Base-by-base conservation (phyloP, 2,888 invertebrate genomes). In the Yponomeuta malinellus region DNA sequence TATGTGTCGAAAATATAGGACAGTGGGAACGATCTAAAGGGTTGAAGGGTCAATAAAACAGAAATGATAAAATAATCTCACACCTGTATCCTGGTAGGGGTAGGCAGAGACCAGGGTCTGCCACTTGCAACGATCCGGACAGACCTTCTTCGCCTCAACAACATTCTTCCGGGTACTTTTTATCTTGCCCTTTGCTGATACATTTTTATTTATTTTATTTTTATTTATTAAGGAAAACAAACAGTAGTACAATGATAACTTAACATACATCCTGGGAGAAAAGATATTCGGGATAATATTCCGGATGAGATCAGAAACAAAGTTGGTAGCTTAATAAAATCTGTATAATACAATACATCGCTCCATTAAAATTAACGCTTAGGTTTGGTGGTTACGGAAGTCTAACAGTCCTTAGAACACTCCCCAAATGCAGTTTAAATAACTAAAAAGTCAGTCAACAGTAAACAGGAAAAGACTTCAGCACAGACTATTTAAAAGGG, bases 311-410 rank as follows among this genome's bases (percentile, higher is more conserved):
- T 65, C 31, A 29, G 10, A 64, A 64, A 29, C 29, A 64, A 23
- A 64, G 64, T 23, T 64, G 9, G 23, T 10, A 64, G 23, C 33
- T 10, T 33, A 31, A 65, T 29, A 29, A 31, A 10, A 1, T 12
- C 33, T 33, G 29, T 15, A 48, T 33, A 68, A 68, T 15, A 10
- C 33, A 68, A 37, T 68, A 2, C 23, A n/a, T 6, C 68, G 23
- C 59, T 68, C 52, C 29, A 68, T 68, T 52, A 59, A 10, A 48
- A 48, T 68, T 52, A 59, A 52, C 68, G 29, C 52, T 52, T 52
- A 68, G 31, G 10, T 5, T 67, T 37, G 0, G 10, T 15, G n/a
- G 33, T 15, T 37, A 67, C 67, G 52, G 6, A 68, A 23, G 43
- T 69, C 43, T 37, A 29, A 43, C 43, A 8, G 43, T 43, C 33